Conservation (phyloP, 2,113 vertebrate species). For the Scortum barcoo region DNA sequence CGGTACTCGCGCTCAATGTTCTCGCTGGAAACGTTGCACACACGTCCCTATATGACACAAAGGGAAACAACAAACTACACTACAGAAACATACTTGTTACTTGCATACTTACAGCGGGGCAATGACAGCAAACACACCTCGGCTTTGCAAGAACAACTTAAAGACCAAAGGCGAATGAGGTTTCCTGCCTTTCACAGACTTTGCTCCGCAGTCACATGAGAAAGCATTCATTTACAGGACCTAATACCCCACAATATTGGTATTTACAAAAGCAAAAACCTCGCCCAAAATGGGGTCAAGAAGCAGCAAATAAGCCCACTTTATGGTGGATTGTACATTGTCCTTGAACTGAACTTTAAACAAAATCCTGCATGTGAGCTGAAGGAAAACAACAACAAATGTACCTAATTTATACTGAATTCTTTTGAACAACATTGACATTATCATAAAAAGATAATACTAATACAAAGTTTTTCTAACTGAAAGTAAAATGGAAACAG, state of each 20-base stretch:
- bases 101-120: too few species aligned
- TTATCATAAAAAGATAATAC: background rate
- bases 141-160: too few species aligned
- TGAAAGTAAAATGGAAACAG: background rate
- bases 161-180: too few species aligned
- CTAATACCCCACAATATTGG: too few species aligned
- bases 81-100: background rate
- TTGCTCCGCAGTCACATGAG: too few species aligned
- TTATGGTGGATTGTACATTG: background rate
- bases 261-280: too few species aligned
- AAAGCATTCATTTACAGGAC: background rate
- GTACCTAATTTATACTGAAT: too few species aligned
- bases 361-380: background rate
- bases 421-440: too few species aligned
- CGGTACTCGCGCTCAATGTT: conserved; percentile 76
- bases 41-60: background rate
- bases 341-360: background rate
- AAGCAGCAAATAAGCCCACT: background rate
- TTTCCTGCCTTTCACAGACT: too few species aligned
- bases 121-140: too few species aligned
- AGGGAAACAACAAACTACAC: background rate
- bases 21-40: conserved; percentile 68
- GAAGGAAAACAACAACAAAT: too few species aligned
- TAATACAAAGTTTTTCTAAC: background rate
- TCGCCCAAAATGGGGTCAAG: too few species aligned